phyloP scores from a whole-genome alignment of 2,797 vertebrate genomes.

The Vireo griseus region DNA sequence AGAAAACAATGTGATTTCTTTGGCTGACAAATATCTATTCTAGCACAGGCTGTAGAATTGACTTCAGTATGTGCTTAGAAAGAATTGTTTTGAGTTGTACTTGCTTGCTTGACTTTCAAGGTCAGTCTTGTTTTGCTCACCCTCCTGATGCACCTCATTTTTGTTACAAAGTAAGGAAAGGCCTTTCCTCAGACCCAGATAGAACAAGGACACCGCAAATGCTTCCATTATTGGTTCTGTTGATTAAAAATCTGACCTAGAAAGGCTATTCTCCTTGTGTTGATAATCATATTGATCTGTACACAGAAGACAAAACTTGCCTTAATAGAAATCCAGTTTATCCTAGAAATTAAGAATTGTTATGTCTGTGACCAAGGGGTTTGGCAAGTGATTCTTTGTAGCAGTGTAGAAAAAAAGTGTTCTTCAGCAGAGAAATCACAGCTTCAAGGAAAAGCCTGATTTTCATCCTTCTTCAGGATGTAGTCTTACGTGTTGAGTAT shows the following conservation, averaged over 20 bases:
- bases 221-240: not conserved
- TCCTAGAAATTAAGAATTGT: not conserved
- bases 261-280: not conserved
- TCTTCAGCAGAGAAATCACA: not conserved
- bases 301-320: not conserved
- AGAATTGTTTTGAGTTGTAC: not conserved
- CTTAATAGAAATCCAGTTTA: not conserved
- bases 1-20: fast-evolving
- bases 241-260: not conserved
- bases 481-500: not conserved
- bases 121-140: not conserved
- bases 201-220: not conserved
- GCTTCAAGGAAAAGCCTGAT: not conserved
- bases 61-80: not conserved
- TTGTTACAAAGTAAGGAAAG: not conserved
- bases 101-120: not conserved
- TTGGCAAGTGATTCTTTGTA: not conserved
- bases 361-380: not conserved
- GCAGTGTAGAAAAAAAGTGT: not conserved
- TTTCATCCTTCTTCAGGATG: not conserved
- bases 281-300: not conserved
- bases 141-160: not conserved
- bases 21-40: not conserved
- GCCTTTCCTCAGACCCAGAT: not conserved
- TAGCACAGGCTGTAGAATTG: not conserved